These are phyloP conservation scores for Thryonomys swinderianus DNA, from an alignment of 2,113 vertebrate genomes.

Conservation along the genomic window DNA sequence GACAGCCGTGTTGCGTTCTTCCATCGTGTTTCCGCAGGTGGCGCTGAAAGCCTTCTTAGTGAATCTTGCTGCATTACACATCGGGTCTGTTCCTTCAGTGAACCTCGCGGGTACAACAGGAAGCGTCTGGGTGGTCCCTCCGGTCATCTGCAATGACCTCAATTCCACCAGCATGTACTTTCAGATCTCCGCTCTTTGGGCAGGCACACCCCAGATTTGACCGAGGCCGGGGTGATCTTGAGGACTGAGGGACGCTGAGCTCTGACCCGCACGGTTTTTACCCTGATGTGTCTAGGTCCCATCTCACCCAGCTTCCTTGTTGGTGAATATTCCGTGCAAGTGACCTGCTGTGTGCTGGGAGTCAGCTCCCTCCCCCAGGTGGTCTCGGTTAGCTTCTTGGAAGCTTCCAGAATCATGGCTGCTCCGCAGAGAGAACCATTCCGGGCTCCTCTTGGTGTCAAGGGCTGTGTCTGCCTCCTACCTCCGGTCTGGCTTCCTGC, in stretches of 20 bases:
- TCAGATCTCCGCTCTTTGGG: no score
- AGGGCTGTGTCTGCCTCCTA: not conserved
- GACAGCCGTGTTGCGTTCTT: no score
- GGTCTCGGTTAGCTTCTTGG: not conserved
- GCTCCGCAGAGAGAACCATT: not conserved
- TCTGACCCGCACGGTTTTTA: not conserved
- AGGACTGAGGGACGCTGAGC: not conserved
- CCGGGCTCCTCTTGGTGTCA: not conserved
- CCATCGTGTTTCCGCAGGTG: no score
- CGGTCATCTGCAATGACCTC: no score
- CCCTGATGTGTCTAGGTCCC: not conserved
- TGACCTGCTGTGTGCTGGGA: not conserved
- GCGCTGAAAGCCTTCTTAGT: no score
- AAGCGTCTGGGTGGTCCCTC: no score
- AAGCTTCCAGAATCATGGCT: not conserved
- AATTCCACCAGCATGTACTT: no score
- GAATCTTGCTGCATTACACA: no score
- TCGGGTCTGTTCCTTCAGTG: no score
- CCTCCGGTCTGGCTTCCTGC: not conserved
- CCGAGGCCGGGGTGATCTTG: not conserved
- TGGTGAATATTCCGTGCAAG: not conserved
- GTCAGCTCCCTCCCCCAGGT: not conserved
- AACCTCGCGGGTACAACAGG: no score
- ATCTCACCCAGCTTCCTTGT: not conserved
- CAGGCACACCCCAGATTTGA: not conserved